Base-by-base conservation (phyloP, 2,113 vertebrate genomes). In the Drymodes brunneopygia region DNA sequence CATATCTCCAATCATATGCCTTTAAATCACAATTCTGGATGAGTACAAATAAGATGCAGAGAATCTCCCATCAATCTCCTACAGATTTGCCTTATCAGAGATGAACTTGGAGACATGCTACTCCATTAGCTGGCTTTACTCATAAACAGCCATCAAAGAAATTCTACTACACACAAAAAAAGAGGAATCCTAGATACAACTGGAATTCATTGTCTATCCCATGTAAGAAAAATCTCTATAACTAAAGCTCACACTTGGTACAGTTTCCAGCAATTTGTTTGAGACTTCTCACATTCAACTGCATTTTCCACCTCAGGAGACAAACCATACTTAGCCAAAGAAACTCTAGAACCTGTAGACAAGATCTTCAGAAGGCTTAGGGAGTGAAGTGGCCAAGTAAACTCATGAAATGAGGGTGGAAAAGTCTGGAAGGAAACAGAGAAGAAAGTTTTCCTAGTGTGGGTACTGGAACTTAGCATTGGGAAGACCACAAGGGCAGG, bases 21-120 rank as follows among this genome's bases (percentile, higher is more conserved):
- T 88, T 96, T 92, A 95, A 96, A 96, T 93, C 89, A 96, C 56
- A 38, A 50, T 89, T 92, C 73, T 96, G 40, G 90, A 91, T 56
- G 48, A 71, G 11, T 21, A 91, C 42, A 40, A 87, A 88, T 77
- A 94, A 82, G 62, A 72, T 54, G 25, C 42, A 50, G 45, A 95
- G 91, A 94, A 70, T 79, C 50, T 88, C 86, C 75, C 85, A 93
- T 23, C 25, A 42, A 67, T 33, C 29, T 97, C 71, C 72, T 83
- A 87, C 11, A 78, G 73, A 84, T 92, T 36, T 97, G 70, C 50
- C 88, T 94, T 92, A 86, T 62, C 75, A 88, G 29, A 94, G 79
- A 47, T 82, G 50, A 97, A 77, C 35, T 72, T 60, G 24, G 62
- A 90, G 56, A 90, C 21, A 87, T 20, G 25, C 23, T 92, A 50